phyloP scores from a whole-genome alignment of 2,888 invertebrate species.

The Pachydiplax longipennis region DNA sequence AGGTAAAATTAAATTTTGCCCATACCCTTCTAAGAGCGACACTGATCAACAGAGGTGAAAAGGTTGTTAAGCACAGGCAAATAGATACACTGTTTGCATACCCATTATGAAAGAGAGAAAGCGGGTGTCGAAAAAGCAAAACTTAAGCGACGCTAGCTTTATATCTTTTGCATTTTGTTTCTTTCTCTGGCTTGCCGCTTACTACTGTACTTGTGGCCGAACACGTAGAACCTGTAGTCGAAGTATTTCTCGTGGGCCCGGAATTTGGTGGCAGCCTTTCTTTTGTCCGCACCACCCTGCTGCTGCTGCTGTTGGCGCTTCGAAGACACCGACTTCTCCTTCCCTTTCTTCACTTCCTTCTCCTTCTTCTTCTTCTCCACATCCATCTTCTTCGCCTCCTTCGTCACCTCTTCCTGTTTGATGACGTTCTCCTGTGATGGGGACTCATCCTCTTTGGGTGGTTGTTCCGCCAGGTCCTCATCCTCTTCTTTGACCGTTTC shows the following conservation, averaged over 20 bases:
- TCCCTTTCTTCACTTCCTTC: constrained; percentile 1
- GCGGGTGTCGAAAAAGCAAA: neutral
- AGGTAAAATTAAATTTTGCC: no score
- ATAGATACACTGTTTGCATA: no score
- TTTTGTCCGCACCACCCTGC: constrained; percentile 18
- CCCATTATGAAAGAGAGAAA: neutral
- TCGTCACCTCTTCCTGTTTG: neutral
- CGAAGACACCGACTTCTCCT: neutral
- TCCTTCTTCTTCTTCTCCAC: neutral
- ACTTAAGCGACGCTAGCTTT: neutral
- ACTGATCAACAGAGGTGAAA: no score
- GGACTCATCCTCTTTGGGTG: neutral
- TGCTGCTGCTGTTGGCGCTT: neutral
- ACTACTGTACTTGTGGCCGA: constrained; percentile 56
- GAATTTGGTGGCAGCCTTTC: constrained; percentile 15
- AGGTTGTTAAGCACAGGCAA: no score
- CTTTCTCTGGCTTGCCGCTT: constrained; percentile 48
- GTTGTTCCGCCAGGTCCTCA: neutral
- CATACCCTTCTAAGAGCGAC: no score
- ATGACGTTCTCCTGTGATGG: neutral
- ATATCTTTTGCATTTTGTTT: neutral
- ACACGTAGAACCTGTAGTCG: constrained; percentile 54
- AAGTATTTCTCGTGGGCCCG: constrained; percentile 54
- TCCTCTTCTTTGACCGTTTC: constrained; percentile 21
- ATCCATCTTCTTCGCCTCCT: neutral